phyloP scores from a whole-genome alignment of 30 jellyfish, hydroid and myxozoan genomes.

The Mastigias papua region DNA sequence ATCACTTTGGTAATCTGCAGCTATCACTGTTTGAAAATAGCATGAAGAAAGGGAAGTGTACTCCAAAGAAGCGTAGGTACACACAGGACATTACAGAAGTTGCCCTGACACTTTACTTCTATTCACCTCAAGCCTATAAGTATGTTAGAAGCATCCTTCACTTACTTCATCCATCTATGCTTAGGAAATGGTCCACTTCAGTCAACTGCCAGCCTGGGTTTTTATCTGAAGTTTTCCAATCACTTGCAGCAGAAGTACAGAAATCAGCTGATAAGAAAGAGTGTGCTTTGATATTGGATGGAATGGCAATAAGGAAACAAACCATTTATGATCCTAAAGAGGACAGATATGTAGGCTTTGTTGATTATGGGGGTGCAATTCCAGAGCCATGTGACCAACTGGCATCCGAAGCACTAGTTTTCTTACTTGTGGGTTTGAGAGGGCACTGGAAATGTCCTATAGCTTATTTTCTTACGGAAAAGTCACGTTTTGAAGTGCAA shows the following conservation, averaged over 20 bases:
- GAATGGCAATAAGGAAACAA: conserved; percentile 66
- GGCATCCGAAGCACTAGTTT: conserved; percentile 53
- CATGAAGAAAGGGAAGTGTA: conserved; percentile 13
- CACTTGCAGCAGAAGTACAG: conserved; percentile 8
- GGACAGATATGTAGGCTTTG: conserved; percentile 60
- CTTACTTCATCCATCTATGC: conserved; percentile 68
- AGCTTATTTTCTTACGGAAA: conserved; percentile 24
- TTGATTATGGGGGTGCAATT: conserved; percentile 59
- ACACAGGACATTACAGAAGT: conserved; percentile 45
- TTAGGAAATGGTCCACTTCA: conserved; percentile 68
- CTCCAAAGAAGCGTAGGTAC: conserved; percentile 4
- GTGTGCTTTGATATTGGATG: conserved; percentile 68
- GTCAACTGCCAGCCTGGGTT: conserved; percentile 64
- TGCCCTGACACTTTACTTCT: conserved; percentile 45
- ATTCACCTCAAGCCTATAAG: conserved; percentile 59
- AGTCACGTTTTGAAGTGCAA: conserved; percentile 23
- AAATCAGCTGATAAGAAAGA: conserved; percentile 43
- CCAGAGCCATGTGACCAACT: conserved; percentile 51
- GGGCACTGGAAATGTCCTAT: conserved; percentile 64
- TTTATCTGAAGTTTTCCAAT: conserved; percentile 28
- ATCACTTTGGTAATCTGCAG: conserved; percentile 43
- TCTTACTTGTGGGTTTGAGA: conserved; percentile 48
- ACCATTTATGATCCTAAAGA: conserved; percentile 10
- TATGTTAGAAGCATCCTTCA: conserved; percentile 47
- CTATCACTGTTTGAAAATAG: conserved; percentile 34